Evolutionary conservation across 2,888 invertebrate species (phyloP), one percentile per base, ranked within the genome.

Genomic region (Cheilosia urbana): DNA sequence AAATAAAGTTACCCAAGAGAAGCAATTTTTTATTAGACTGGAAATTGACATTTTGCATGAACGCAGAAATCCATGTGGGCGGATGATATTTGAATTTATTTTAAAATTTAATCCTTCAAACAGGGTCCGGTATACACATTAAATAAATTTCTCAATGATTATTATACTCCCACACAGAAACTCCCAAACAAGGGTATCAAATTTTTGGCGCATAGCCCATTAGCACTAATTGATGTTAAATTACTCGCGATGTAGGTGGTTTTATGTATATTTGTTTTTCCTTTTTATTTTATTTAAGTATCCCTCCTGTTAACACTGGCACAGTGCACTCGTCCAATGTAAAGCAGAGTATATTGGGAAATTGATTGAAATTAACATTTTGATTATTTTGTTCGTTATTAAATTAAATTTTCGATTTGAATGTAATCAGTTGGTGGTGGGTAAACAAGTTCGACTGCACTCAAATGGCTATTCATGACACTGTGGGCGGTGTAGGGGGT

Each of bases 281-380:
- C 4, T 37, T 30, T 30, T 30, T 30, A 30, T 30, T 27, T 27
- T 0, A 27, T 27, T 27, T 27, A 9, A 9, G 37, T 37, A 4
- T 37, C 37, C 37, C 3, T 13, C 13, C 37, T 37, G 37, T 37
- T 0, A 3, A 11, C 34, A 34, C 34, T 34, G 11, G 1, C 13
- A 4, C 13, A 13, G 13, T 37, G 13, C 13, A 13, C 13, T 11
- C 9, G 30, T 9, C 30, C 37, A 37, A 11, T 11, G 37, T 37
- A 37, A 37, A 37, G 37, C 13, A 3, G 37, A 37, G 1, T 37
- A 71, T 11, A 77, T 66, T 69, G 42, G 77, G 55, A 82, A 82
- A 78, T 82, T 82, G 78, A 78, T 82, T 82, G 72, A 57, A 82
- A 77, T 66, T 72, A 82, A 72, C 66, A 78, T 82, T 77, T 78